Base-by-base conservation (phyloP, 1,140 invertebrate genomes). In the Reticulitermes speratus region DNA sequence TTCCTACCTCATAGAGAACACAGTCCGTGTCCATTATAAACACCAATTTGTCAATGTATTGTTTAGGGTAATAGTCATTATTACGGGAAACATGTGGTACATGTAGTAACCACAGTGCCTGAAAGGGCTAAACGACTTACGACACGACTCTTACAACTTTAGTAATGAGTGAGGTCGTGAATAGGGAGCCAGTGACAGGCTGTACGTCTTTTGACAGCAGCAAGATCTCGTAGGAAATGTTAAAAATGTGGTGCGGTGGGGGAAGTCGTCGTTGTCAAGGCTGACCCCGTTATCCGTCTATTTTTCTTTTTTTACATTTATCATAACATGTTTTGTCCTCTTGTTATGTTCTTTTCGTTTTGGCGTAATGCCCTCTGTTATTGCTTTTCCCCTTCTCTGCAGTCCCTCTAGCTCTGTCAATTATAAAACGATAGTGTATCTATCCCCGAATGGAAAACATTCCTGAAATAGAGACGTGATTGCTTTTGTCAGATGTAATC, bases 391-490 rank as follows among this genome's bases (percentile, higher is more conserved):
- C 5, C 65, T 75, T 21, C 14, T 1, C 25, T 25, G 25, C 25
- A 75, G 16, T 30, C 16, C 11, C 7, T 2, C 25, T 38, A 30
- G 11, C 25, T 3, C 65, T 75, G 65, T 75, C 65, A 75, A 75
- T 75, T 75, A 75, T 30, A 75, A 75, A n/a, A 30, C n/a, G 65
- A 75, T 30, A 12, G 25, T 30, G 12, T 75, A 30, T 75, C n/a
- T 75, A 30, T 75, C n/a, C 65, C 9, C 65, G 25, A 75, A 75
- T 30, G 65, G 65, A 75, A 75, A 75, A 30, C 65, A 75, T 75
- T 75, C 65, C 65, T 75, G 30, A 75, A 75, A 75, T 75, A 30
- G 25, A 75, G 65, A 75, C 65, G 65, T 75, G 65, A 75, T 75
- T 25, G 7, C 65, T 25, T 75, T 30, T 75, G 65, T 75, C 65